Evolutionary conservation across 1,140 invertebrate species (phyloP).

Genomic region (Proctacanthus coquilletti): DNA sequence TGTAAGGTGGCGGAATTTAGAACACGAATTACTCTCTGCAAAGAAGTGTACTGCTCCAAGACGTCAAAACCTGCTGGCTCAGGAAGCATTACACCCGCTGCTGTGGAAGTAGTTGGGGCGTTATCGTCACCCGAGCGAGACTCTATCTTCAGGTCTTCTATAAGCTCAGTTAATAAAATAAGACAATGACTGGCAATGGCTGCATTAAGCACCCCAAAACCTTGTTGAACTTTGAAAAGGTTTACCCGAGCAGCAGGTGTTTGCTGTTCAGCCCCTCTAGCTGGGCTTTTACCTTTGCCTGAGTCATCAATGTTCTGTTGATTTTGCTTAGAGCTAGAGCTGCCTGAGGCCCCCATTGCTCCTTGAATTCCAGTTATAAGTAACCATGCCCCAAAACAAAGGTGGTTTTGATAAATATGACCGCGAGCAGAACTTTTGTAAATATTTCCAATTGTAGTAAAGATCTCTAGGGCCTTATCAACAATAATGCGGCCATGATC

Average conservation of each 20-base stretch:
- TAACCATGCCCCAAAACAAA: constrained; percentile 76
- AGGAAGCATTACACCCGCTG: constrained; percentile 24
- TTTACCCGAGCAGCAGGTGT: constrained; percentile 27
- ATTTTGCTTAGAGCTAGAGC: constrained; percentile 15
- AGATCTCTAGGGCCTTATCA: constrained; percentile 63
- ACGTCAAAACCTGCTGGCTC: constrained; percentile 31
- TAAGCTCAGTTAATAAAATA: constrained; percentile 44
- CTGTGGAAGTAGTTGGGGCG: constrained; percentile 20
- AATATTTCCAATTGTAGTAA: constrained; percentile 59
- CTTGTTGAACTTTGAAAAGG: constrained; percentile 44
- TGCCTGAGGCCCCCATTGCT: constrained; percentile 32
- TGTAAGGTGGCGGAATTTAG: constrained; percentile 38
- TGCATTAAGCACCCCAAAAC: constrained; percentile 66
- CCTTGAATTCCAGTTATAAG: constrained; percentile 70
- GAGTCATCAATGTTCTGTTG: constrained; percentile 5
- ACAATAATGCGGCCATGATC: constrained; percentile 24
- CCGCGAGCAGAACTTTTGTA: constrained; percentile 73
- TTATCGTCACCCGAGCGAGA: constrained; percentile 36
- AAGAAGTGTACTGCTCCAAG: constrained; percentile 32
- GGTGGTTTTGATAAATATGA: constrained; percentile 73
- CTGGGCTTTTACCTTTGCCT: constrained; percentile 29
- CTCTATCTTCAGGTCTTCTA: constrained; percentile 51
- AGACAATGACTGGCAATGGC: constrained; percentile 61
- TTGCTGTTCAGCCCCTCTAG: constrained; percentile 11
- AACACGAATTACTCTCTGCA: constrained; percentile 34